These are phyloP conservation scores for Cydia strobilella DNA, from an alignment of 1,140 invertebrate species.

Conservation along the genomic window DNA sequence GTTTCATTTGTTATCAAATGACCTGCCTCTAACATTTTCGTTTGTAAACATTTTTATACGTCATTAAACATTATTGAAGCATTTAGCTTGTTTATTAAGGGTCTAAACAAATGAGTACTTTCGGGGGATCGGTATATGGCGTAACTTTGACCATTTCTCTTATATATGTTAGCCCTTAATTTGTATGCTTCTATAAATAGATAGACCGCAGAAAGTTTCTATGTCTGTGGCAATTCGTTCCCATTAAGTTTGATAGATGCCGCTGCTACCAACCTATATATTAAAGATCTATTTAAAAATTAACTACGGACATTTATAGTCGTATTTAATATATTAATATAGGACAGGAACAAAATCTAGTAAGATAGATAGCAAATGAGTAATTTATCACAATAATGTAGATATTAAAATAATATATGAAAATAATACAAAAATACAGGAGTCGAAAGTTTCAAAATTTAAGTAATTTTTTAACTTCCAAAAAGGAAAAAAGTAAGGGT, in stretches of 20 bases:
- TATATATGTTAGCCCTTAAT: constrained; percentile 7
- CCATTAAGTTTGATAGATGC: constrained; percentile 25
- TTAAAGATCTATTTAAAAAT: constrained; percentile 22
- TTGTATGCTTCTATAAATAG: constrained; percentile 16
- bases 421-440: too few relatives aligned
- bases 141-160: constrained; percentile 20
- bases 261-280: constrained; percentile 8
- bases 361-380: too few relatives aligned
- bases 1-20: not conserved
- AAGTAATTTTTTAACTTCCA: too few relatives aligned
- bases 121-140: not conserved
- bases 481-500: too few relatives aligned
- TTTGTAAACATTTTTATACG: not conserved
- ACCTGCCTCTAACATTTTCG: not conserved
- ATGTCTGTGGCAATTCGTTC: constrained; percentile 19
- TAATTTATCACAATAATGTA: too few relatives aligned
- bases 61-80: not conserved
- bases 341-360: too few relatives aligned
- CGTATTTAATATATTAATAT: not conserved
- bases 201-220: constrained; percentile 29
- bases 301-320: not conserved
- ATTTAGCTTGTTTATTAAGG: constrained; percentile 2
- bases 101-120: not conserved
- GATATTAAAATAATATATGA: too few relatives aligned
- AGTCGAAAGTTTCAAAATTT: too few relatives aligned